phyloP scores from a whole-genome alignment of 2,888 invertebrate species.

The Phengaris alcon region DNA sequence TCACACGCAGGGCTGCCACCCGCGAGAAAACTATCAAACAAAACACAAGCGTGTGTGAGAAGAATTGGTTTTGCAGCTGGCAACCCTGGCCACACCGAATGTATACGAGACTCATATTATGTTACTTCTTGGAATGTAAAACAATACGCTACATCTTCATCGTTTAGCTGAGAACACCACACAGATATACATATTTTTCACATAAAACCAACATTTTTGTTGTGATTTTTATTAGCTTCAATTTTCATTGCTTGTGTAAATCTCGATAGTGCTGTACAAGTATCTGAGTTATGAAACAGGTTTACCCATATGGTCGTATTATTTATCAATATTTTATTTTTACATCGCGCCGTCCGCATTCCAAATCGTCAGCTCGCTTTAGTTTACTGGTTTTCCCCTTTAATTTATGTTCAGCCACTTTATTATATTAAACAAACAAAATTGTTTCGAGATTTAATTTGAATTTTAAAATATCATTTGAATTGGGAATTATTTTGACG shows the following conservation, averaged over 20 bases:
- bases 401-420: not conserved
- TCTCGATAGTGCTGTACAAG: conserved; percentile 1
- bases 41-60: not conserved
- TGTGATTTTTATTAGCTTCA: not conserved
- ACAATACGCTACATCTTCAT: conserved; percentile 22
- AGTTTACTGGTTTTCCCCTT: conserved; percentile 35
- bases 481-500: not conserved
- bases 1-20: conserved; percentile 28
- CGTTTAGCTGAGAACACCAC: not conserved
- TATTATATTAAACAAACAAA: conserved; percentile 2
- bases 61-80: not conserved
- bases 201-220: conserved; percentile 7
- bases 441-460: not conserved
- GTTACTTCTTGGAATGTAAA: conserved; percentile 34
- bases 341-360: conserved; percentile 59
- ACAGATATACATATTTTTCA: conserved; percentile 9
- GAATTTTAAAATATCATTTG: not conserved
- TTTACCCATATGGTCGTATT: conserved; percentile 36
- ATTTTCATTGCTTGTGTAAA: conserved; percentile 12
- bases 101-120: conserved; percentile 40
- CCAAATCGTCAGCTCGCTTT: conserved; percentile 42
- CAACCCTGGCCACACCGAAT: conserved; percentile 3
- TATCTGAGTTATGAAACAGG: conserved; percentile 31
- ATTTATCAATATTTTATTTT: conserved; percentile 63
- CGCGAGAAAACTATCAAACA: not conserved